A percentile compares a stretch with the other conserved stretches of the same genome.
phyloP scores from a whole-genome alignment of 1,140 invertebrate genomes.

The Pseudobourletiella spinata region DNA sequence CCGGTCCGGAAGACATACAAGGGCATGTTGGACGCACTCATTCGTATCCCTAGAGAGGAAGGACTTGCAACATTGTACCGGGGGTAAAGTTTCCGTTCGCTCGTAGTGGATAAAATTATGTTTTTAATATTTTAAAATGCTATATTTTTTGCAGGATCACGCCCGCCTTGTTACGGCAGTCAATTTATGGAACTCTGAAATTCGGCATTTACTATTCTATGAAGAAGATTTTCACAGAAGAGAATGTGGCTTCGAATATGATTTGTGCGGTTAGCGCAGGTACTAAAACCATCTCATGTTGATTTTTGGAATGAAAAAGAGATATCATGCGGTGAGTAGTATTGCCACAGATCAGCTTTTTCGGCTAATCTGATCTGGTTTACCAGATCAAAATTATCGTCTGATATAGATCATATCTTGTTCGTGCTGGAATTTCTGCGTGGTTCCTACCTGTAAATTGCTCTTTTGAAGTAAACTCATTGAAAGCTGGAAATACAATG shows the following conservation, averaged over 20 bases:
- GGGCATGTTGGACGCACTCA: constrained; percentile 70
- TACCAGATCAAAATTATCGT: neutral
- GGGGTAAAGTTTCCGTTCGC: constrained; percentile 52
- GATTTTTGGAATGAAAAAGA: too few species aligned
- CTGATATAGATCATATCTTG: too few species aligned
- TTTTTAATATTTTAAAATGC: neutral
- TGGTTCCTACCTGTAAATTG: too few species aligned
- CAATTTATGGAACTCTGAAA: constrained; percentile 93
- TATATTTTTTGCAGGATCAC: constrained; percentile 59
- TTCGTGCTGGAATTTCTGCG: too few species aligned
- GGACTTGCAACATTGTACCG: constrained; percentile 68
- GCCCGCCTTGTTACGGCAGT: constrained; percentile 82
- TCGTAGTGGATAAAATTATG: constrained; percentile 2
- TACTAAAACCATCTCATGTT: constrained; percentile 8
- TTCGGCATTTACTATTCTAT: constrained; percentile 91
- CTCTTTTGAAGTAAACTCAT: too few species aligned
- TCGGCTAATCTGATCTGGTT: too few species aligned
- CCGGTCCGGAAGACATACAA: constrained; percentile 57
- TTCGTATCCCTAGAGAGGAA: constrained; percentile 72
- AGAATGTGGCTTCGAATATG: constrained; percentile 69
- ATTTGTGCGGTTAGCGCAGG: constrained; percentile 74
- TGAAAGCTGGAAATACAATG: too few species aligned
- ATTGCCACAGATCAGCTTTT: too few species aligned
- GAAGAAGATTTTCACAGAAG: constrained; percentile 60
- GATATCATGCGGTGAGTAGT: too few species aligned